These are phyloP conservation scores for Lepidotrigona ventralis DNA, from an alignment of 1,140 invertebrate genomes.

Conservation along the genomic window DNA sequence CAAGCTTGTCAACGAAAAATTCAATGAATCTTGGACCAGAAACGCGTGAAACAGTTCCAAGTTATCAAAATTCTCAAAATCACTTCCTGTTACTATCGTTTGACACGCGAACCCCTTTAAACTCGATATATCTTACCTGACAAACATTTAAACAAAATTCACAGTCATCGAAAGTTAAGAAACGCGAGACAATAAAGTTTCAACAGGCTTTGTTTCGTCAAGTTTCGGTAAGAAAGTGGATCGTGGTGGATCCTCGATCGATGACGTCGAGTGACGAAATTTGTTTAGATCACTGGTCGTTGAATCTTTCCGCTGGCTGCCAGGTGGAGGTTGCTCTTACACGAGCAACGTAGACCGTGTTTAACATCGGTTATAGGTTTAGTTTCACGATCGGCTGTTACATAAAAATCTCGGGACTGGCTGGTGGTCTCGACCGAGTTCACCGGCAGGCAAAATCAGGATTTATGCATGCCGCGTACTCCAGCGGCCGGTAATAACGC, in stretches of 20 bases:
- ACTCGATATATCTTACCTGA: too few species aligned
- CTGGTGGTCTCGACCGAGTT: not conserved
- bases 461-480: conserved; percentile 5
- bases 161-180: not conserved
- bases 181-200: not conserved
- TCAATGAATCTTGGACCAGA: not conserved
- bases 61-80: not conserved
- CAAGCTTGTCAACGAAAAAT: not conserved
- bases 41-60: not conserved
- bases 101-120: too few species aligned
- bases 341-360: not conserved
- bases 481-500: conserved; percentile 6
- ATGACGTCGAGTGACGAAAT: conserved; percentile 11
- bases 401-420: conserved; percentile 13
- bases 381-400: not conserved
- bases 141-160: too few species aligned
- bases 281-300: conserved; percentile 25
- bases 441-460: not conserved
- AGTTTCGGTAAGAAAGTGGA: not conserved
- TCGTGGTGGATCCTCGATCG: not conserved
- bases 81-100: too few species aligned
- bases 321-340: not conserved
- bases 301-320: not conserved
- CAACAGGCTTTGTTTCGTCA: not conserved
- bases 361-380: not conserved